These are phyloP conservation scores for Lacerta bilineata DNA, from an alignment of 2,797 vertebrate species.

Conservation along the genomic window DNA sequence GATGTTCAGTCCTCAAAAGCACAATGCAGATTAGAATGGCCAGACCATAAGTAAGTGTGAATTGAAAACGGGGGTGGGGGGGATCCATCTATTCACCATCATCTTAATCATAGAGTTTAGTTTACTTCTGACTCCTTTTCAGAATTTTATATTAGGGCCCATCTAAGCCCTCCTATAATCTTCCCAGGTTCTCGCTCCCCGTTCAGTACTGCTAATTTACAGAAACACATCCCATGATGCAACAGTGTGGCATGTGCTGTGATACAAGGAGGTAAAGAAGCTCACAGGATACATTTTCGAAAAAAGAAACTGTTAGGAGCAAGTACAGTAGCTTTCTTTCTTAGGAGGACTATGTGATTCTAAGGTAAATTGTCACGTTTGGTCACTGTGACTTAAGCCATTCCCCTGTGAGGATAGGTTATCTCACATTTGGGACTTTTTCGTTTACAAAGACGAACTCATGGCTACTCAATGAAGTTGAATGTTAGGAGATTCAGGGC, in stretches of 20 bases:
- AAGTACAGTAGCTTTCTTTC: neutral
- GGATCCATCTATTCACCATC: neutral
- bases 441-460: too few species aligned
- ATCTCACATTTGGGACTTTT: too few species aligned
- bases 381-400: neutral
- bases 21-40: neutral
- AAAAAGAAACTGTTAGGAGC: slow-evolving; percentile 9
- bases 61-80: neutral
- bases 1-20: neutral
- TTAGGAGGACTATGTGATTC: neutral
- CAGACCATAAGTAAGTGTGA: neutral
- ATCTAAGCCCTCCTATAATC: neutral
- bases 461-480: too few species aligned
- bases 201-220: neutral
- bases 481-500: too few species aligned
- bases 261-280: slow-evolving; percentile 13
- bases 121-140: neutral
- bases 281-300: neutral
- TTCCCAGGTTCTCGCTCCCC: neutral
- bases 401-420: too few species aligned
- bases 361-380: neutral
- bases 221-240: neutral
- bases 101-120: neutral
- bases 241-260: neutral
- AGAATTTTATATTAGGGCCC: neutral